phyloP scores from a whole-genome alignment of 2,797 vertebrate species.

The Rhinella marina region DNA sequence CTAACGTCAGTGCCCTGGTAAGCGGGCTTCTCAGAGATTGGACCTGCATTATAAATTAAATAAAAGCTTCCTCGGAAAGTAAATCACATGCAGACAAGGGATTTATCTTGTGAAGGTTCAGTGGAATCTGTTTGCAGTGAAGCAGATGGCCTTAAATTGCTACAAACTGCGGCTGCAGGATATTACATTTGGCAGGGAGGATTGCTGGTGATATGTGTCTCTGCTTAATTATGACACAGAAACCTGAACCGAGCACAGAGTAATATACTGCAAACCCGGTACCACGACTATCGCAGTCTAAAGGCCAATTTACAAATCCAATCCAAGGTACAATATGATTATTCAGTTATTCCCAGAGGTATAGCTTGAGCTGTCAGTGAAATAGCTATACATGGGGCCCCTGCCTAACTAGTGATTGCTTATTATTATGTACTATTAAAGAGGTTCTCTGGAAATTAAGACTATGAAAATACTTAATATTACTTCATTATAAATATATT shows the following conservation, averaged over 20 bases:
- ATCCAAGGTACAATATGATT: no score
- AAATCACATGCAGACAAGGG: slow-evolving; percentile 53
- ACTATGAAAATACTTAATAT: no score
- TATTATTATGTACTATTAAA: no score
- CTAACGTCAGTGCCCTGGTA: slow-evolving; percentile 18
- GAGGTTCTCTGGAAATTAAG: no score
- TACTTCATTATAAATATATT: no score
- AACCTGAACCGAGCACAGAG: neutral
- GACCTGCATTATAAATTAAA: slow-evolving; percentile 57
- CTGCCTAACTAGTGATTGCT: no score
- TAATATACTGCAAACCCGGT: neutral
- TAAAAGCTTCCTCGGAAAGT: slow-evolving; percentile 54
- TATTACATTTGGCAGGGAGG: slow-evolving; percentile 48
- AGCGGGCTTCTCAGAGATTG: slow-evolving; percentile 44
- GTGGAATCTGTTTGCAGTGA: slow-evolving; percentile 46
- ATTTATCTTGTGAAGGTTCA: slow-evolving; percentile 54
- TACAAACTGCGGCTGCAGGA: slow-evolving; percentile 47
- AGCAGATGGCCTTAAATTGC: slow-evolving; percentile 56
- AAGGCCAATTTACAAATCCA: no score
- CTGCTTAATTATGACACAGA: slow-evolving; percentile 22
- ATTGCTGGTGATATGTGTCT: slow-evolving; percentile 33
- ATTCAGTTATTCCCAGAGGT: no score
- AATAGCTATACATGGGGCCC: no score
- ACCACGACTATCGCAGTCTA: no score
- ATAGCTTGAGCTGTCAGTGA: no score